These are phyloP conservation scores for Heliconius eleuchia DNA, from an alignment of 1,140 invertebrate species.

Conservation along the genomic window DNA sequence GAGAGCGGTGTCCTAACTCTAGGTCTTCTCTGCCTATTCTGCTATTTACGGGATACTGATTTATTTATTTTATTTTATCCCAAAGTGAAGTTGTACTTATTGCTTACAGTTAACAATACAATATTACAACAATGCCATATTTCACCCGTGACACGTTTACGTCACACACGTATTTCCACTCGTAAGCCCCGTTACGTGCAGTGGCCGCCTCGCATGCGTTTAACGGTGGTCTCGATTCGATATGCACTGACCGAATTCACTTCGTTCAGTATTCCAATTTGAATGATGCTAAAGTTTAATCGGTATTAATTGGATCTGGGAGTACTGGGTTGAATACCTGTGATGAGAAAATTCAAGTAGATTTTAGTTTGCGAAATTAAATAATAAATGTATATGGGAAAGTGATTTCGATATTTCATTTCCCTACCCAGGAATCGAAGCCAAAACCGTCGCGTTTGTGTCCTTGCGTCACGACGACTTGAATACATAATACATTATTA, in stretches of 20 bases:
- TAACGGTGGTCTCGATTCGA: conserved; percentile 46
- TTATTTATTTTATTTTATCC: neutral
- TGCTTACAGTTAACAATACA: neutral
- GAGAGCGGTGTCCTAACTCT: neutral
- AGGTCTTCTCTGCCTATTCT: no score
- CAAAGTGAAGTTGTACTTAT: neutral
- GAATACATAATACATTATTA: no score
- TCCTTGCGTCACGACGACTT: no score
- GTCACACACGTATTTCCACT: conserved; percentile 21
- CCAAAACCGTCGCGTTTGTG: no score
- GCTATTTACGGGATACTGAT: no score
- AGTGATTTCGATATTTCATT: no score
- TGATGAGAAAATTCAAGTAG: neutral
- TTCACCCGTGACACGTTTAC: conserved; percentile 13
- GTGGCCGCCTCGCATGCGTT: conserved; percentile 26
- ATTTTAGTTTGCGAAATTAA: neutral
- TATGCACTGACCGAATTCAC: conserved; percentile 47
- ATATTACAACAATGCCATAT: conserved; percentile 8
- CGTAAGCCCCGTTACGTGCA: conserved; percentile 27
- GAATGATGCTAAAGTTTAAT: conserved; percentile 15
- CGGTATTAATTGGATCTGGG: neutral
- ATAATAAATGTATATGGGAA: no score
- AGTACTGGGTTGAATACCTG: neutral
- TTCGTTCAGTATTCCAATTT: conserved; percentile 31
- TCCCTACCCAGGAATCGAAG: no score